Base-by-base conservation (phyloP, 2,113 vertebrate species). In the Silurus meridionalis region DNA sequence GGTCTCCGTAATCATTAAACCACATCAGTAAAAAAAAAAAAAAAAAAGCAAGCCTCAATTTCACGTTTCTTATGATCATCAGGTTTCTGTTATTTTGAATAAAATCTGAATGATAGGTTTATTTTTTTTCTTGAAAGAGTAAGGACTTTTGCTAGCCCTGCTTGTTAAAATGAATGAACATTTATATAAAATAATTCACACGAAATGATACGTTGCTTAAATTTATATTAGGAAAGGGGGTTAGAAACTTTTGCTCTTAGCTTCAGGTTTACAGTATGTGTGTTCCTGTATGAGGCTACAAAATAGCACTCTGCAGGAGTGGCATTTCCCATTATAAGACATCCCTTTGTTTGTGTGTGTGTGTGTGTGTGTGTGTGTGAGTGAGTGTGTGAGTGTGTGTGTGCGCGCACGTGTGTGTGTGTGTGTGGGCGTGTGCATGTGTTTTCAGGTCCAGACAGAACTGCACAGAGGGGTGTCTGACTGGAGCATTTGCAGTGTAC, bases 401-500 rank as follows among this genome's bases (percentile, higher is more conserved):
- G 1, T 72, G 17, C 58, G 13, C 48, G 48, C 71, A 19, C 64
- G 53, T 74, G 46, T 79, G 46, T 53, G 60, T 25, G 64, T 74
- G 85, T 80, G 8, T 75, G 71, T 72, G 78, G 28, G 28, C 37
- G 60, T 81, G 58, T 75, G 53, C 75, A 66, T 88, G n/a, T 84
- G 37, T 63, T 28, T 79, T 83, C 75, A 75, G 75, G 81, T 80
- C 55, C 64, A 74, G 64, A 83, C 74, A 86, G 63, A 81, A 58
- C 80, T 72, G 66, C 74, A 5, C 80, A 86, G 23, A 72, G 87
- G 84, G 80, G 84, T 71, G 61, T 80, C 87, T 74, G 72, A 64
- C 64, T 66, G 69, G 83, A 85, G 69, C 64, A 82, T 85, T 88
- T 82, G 69, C 64, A 77, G 84, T 78, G 60, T 83, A 61, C 78